These are phyloP conservation scores for Pomacea canaliculata DNA, from an alignment of 2,888 invertebrate species.

Conservation along the genomic window DNA sequence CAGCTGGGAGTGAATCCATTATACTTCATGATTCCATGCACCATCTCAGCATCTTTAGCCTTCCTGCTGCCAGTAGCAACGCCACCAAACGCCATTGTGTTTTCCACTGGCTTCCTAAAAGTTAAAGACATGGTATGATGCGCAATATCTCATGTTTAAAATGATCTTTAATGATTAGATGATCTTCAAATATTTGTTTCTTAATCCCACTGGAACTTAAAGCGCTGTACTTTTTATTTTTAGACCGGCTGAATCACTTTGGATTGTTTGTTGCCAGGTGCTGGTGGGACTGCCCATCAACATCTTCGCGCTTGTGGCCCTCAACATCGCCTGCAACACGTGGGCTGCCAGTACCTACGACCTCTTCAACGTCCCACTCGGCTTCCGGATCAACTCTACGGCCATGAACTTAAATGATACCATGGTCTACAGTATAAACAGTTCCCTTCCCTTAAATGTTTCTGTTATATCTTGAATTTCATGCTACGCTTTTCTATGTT, in stretches of 20 bases:
- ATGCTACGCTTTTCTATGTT: too few relatives aligned
- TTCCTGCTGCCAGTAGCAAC: slow-evolving; percentile 95
- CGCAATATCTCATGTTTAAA: neutral
- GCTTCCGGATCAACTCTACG: slow-evolving; percentile 33
- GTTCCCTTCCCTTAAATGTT: too few relatives aligned
- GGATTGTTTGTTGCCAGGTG: slow-evolving; percentile 72
- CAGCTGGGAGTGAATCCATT: slow-evolving; percentile 81
- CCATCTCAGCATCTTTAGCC: slow-evolving; percentile 89
- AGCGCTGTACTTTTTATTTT: too few relatives aligned
- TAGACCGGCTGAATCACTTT: too few relatives aligned
- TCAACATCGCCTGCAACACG: slow-evolving; percentile 81
- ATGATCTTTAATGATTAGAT: too few relatives aligned
- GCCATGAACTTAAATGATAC: neutral
- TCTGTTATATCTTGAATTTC: too few relatives aligned
- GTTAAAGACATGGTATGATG: slow-evolving; percentile 69
- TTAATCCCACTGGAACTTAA: too few relatives aligned
- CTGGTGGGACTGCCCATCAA: slow-evolving; percentile 85
- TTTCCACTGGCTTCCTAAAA: slow-evolving; percentile 72
- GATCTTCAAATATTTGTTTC: too few relatives aligned
- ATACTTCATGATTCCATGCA: slow-evolving; percentile 90
- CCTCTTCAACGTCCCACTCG: slow-evolving; percentile 42
- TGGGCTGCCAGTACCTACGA: slow-evolving; percentile 73
- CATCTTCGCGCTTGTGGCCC: slow-evolving; percentile 78
- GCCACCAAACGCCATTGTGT: slow-evolving; percentile 94
- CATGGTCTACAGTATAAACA: too few relatives aligned